Base-by-base conservation (phyloP, 23 tunicate species). In the Diplosoma virens region DNA sequence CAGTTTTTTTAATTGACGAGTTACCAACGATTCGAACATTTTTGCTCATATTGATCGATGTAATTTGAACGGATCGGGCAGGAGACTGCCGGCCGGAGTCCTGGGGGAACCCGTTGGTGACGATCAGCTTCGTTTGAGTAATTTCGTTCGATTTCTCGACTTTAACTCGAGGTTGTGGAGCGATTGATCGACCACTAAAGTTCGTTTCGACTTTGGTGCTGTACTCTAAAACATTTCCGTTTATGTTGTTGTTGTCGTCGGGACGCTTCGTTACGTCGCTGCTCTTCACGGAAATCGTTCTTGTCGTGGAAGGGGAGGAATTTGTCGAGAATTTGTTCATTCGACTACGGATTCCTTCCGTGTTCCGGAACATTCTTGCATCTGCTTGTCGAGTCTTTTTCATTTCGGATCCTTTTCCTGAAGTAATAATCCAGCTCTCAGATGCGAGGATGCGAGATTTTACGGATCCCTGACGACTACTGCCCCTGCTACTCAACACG, bases 381-480 rank as follows among this genome's bases (percentile, higher is more conserved):
- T 82, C 87, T 76, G 52, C 67, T 64, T 60, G 75, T 2, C 87
- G 61, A 3, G 21, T n/a, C 37, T 58, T 56, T 32, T 75, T 75
- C 0, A 41, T 7, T 1, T 72, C 61, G 2, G 48, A 3, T 2
- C 45, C 77, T 21, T 65, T 64, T 1, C 25, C 27, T 32, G 37
- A 67, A 21, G 4, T 23, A 2, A 41, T 9, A 3, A 30, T 1
- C 36, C 63, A 27, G 41, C 20, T 60, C 67, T 89, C 96, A 1
- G 64, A 77, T n/a, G 96, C 96, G 20, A 61, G 58, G 9, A 89
- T 82, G 25, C 86, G 79, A 21, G 87, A 77, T 52, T 78, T 82
- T 30, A 89, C 96, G 47, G 84, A 84, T 1, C 87, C 87, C 6
- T 64, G 47, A 70, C 41, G 34, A 20, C 32, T 75, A 30, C 73